Evolutionary conservation across 2,888 invertebrate species (phyloP).

Genomic region (Drosophila paranaensis): DNA sequence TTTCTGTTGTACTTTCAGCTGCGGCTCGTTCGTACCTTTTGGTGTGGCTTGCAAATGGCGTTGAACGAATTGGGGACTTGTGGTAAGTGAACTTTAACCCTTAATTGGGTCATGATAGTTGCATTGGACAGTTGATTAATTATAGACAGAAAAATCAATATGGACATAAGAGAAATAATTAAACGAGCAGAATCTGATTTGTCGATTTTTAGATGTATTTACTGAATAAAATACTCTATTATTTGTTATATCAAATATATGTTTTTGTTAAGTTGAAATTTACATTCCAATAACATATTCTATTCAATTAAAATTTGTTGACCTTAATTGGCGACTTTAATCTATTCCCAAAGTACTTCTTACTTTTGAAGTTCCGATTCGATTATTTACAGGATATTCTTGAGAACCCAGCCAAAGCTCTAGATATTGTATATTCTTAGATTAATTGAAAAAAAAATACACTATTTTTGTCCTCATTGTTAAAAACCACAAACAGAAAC

Average conservation of each 20-base stretch:
- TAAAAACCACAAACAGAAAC: not conserved
- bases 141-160: not conserved
- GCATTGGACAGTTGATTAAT: not conserved
- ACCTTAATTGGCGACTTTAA: too few relatives aligned
- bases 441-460: too few relatives aligned
- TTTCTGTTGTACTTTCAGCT: constrained; percentile 28
- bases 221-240: too few relatives aligned
- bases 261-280: too few relatives aligned
- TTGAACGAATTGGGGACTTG: constrained; percentile 18
- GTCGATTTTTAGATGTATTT: too few relatives aligned
- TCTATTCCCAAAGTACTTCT: too few relatives aligned
- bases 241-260: too few relatives aligned
- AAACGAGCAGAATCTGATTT: too few relatives aligned
- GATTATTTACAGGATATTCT: too few relatives aligned
- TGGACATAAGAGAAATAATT: not conserved
- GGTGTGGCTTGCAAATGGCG: constrained; percentile 4
- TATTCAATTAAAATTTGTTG: too few relatives aligned
- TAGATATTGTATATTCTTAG: not conserved
- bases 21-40: constrained; percentile 5
- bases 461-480: not conserved
- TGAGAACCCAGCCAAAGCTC: not conserved
- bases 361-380: too few relatives aligned
- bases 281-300: too few relatives aligned
- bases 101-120: constrained; percentile 36
- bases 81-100: constrained; percentile 52